These are phyloP conservation scores for Pachypeltis micranthus DNA, from an alignment of 1,140 invertebrate genomes.

Conservation along the genomic window DNA sequence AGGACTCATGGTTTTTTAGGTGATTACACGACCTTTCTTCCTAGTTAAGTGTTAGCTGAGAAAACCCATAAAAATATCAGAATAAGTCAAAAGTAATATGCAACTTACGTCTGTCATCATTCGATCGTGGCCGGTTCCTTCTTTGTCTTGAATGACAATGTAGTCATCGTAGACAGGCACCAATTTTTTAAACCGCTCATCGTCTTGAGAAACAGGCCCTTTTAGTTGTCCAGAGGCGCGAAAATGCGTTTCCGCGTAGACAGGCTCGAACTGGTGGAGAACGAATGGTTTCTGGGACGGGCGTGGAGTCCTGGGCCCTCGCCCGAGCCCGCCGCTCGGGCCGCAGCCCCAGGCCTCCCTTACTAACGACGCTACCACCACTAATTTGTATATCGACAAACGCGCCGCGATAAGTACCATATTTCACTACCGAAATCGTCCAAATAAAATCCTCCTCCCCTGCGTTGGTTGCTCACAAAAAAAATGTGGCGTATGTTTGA, in stretches of 20 bases:
- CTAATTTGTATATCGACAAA: not conserved
- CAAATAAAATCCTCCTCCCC: too few relatives aligned
- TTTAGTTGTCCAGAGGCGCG: not conserved
- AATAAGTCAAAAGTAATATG: too few relatives aligned
- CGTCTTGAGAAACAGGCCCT: not conserved
- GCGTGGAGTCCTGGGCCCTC: not conserved
- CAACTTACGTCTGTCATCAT: not conserved
- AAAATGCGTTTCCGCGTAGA: not conserved
- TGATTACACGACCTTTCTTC: too few relatives aligned
- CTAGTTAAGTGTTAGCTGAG: too few relatives aligned
- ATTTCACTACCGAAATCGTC: too few relatives aligned
- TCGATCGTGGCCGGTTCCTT: not conserved
- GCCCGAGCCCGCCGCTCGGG: not conserved
- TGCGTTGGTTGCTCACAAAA: too few relatives aligned
- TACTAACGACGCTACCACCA: not conserved
- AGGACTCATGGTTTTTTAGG: too few relatives aligned
- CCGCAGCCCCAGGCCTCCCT: not conserved
- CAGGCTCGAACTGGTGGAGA: not conserved
- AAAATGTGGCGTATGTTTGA: too few relatives aligned
- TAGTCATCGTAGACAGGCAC: not conserved
- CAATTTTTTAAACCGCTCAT: not conserved
- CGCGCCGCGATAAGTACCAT: too few relatives aligned
- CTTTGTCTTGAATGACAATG: not conserved
- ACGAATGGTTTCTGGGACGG: not conserved
- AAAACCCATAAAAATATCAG: too few relatives aligned